phyloP scores from a whole-genome alignment of 2,888 invertebrate genomes.

The Phrixothrix hirtus region DNA sequence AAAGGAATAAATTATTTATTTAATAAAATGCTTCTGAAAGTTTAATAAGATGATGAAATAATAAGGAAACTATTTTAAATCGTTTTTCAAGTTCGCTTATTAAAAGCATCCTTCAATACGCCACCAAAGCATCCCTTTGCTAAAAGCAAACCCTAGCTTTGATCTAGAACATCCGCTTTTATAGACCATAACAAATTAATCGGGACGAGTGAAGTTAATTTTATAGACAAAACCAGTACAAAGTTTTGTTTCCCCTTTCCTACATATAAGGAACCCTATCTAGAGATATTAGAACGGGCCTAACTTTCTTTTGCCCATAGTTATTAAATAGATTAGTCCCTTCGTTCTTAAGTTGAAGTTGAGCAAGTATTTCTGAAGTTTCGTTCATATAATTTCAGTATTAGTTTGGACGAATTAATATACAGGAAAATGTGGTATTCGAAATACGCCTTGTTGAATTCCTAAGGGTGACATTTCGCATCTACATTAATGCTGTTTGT shows the following conservation, averaged over 20 bases:
- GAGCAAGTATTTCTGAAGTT: background rate
- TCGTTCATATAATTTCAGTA: conserved; percentile 3
- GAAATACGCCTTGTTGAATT: conserved; percentile 20
- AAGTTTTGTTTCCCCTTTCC: conserved; percentile 12
- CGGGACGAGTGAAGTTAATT: conserved; percentile 15
- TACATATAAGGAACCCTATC: conserved; percentile 6
- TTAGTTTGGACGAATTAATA: conserved; percentile 8
- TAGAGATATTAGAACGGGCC: conserved; percentile 4
- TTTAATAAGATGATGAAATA: too few species aligned
- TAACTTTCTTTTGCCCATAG: conserved; percentile 1
- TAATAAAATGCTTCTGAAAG: too few species aligned
- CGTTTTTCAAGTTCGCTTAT: background rate
- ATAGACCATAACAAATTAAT: conserved; percentile 18
- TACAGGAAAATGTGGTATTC: conserved; percentile 2
- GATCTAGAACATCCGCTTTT: conserved; percentile 17
- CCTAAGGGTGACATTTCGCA: conserved; percentile 36
- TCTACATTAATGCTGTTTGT: conserved; percentile 42
- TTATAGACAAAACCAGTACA: conserved; percentile 17
- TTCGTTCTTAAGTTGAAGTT: conserved; percentile 1
- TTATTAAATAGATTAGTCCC: conserved; percentile 8
- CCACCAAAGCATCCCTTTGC: conserved; percentile 4
- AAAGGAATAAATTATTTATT: background rate
- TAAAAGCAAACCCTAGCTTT: conserved; percentile 12
- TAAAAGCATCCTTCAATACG: background rate
- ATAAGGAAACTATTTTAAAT: background rate